These are phyloP conservation scores for Dynastes grantii DNA, from an alignment of 2,888 invertebrate species.

Conservation along the genomic window DNA sequence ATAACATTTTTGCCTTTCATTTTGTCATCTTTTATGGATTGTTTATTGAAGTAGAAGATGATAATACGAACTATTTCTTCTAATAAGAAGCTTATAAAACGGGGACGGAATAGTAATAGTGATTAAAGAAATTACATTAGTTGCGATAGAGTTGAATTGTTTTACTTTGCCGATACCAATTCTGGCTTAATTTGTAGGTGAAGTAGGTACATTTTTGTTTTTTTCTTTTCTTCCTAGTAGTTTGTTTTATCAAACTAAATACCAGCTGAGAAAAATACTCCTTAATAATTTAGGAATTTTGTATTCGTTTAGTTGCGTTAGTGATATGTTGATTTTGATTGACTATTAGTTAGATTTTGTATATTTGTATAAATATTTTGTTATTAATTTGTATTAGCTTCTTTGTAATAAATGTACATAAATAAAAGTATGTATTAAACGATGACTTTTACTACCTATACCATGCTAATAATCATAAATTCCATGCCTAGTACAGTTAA, in stretches of 20 bases:
- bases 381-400: constrained; percentile 49
- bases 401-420: constrained; percentile 49
- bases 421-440: constrained; percentile 16
- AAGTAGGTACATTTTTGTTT: constrained; percentile 9
- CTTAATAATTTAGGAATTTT: constrained; percentile 9
- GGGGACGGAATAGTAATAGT: constrained; percentile 32
- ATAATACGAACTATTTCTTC: constrained; percentile 23
- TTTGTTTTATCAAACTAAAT: constrained; percentile 18
- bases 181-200: constrained; percentile 15
- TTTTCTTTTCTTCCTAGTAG: constrained; percentile 15
- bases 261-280: constrained; percentile 48
- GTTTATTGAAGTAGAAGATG: constrained; percentile 31
- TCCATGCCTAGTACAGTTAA: no score
- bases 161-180: not conserved
- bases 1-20: constrained; percentile 30
- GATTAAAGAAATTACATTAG: not conserved
- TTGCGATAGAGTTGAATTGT: not conserved
- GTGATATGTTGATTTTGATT: constrained; percentile 34
- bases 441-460: not conserved
- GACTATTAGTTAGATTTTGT: constrained; percentile 37
- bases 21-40: constrained; percentile 43
- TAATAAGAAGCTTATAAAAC: constrained; percentile 13
- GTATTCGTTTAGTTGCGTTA: constrained; percentile 9
- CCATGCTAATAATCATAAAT: not conserved
- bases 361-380: constrained; percentile 50